Evolutionary conservation across 2,113 vertebrate species (phyloP).

Genomic region (Larimichthys crocea): DNA sequence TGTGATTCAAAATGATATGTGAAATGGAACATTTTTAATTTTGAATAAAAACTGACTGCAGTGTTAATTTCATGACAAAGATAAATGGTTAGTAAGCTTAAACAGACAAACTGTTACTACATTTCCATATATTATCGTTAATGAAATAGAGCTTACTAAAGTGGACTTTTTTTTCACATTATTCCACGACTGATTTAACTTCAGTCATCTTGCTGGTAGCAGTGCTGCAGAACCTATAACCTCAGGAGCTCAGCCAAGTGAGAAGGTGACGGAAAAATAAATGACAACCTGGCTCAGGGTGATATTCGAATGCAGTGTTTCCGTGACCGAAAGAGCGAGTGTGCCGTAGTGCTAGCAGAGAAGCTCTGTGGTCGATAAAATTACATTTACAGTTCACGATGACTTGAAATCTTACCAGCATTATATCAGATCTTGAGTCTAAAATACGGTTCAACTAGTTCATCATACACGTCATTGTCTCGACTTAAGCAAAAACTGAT

Average conservation of each 20-base stretch:
- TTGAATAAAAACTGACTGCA: neutral
- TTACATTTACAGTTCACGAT: neutral
- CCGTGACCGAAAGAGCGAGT: neutral
- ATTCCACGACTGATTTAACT: too few relatives aligned
- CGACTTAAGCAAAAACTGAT: neutral
- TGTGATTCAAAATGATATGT: too few relatives aligned
- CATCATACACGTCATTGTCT: neutral
- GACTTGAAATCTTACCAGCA: neutral
- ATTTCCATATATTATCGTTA: too few relatives aligned
- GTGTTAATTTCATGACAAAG: neutral
- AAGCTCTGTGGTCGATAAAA: neutral
- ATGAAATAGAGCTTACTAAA: too few relatives aligned
- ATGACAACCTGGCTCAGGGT: neutral
- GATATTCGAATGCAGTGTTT: neutral
- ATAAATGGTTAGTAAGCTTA: too few relatives aligned
- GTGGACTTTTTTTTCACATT: too few relatives aligned
- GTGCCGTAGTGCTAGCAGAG: neutral
- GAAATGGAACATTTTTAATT: too few relatives aligned
- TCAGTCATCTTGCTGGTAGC: too few relatives aligned
- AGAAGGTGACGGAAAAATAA: neutral
- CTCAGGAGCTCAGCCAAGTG: neutral
- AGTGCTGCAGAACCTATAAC: too few relatives aligned
- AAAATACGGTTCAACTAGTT: neutral
- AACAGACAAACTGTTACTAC: too few relatives aligned
- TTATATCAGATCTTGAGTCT: neutral